phyloP scores from a whole-genome alignment of 1,140 invertebrate species.

The Micrasema minimum region DNA sequence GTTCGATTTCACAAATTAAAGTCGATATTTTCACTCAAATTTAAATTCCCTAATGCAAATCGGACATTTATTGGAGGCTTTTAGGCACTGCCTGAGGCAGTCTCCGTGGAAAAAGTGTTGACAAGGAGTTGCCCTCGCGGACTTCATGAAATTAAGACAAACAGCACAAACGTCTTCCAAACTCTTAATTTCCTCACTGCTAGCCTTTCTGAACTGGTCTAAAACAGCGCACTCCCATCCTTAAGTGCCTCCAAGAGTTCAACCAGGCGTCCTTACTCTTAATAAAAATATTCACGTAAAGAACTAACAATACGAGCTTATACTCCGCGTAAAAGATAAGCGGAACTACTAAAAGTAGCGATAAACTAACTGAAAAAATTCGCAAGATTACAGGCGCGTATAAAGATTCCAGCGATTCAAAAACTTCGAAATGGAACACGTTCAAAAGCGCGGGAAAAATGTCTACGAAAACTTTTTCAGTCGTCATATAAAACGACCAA shows the following conservation, averaged over 20 bases:
- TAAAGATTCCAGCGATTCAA: slow-evolving; percentile 75
- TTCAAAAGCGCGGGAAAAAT: slow-evolving; percentile 69
- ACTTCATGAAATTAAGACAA: slow-evolving; percentile 75
- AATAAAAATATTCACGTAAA: slow-evolving; percentile 77
- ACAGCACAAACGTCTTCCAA: slow-evolving; percentile 82
- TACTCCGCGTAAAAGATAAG: slow-evolving; percentile 69
- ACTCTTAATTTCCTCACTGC: slow-evolving; percentile 71
- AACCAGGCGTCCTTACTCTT: slow-evolving; percentile 70
- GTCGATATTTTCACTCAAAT: slow-evolving; percentile 38
- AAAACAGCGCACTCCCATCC: slow-evolving; percentile 72
- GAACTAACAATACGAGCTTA: slow-evolving; percentile 68
- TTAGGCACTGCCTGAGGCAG: slow-evolving; percentile 77
- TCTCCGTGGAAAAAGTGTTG: slow-evolving; percentile 82
- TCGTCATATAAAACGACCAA: slow-evolving; percentile 76
- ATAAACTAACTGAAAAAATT: slow-evolving; percentile 67
- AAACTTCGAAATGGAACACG: slow-evolving; percentile 68
- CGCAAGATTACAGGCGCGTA: slow-evolving; percentile 74
- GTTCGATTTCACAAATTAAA: not conserved
- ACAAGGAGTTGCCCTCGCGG: slow-evolving; percentile 78
- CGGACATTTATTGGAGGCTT: slow-evolving; percentile 75
- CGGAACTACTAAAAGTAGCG: slow-evolving; percentile 66
- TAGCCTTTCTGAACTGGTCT: slow-evolving; percentile 73
- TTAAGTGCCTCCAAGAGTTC: slow-evolving; percentile 67
- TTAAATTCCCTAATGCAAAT: slow-evolving; percentile 69
- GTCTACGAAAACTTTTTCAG: slow-evolving; percentile 77